Evolutionary conservation across 2,888 invertebrate species (phyloP), one percentile per base, ranked within the genome.

Genomic region (Agriotes lineatus): DNA sequence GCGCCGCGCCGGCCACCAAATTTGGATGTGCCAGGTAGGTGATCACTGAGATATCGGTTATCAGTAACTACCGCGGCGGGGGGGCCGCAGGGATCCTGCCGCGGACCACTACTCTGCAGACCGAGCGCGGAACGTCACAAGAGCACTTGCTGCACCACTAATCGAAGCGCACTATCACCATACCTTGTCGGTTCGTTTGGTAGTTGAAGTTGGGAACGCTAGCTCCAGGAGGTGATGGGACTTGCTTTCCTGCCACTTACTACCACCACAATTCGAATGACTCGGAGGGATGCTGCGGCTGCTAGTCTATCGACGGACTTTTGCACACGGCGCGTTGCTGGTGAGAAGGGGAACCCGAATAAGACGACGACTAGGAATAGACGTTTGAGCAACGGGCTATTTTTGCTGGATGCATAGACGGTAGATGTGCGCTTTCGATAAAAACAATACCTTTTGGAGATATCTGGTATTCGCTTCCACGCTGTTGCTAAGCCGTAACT

Each of bases 201-300:
- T 81, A 80, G 80, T 78, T 76, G 78, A 79, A 76, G 76, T 77
- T 74, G 64, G 78, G 78, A 78, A 77, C 73, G 76, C 76, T 76
- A 76, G 78, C 76, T 78, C 77, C 77, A 76, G 78, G 63, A 69
- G 70, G 69, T 62, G 70, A 70, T 77, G 76, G 77, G 79, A 78
- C 77, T 79, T 76, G 79, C 78, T 85, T 85, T 85, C 85, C 85
- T 85, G 83, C 85, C 86, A 85, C 86, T 84, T 85, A 87, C 87
- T 86, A 87, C 87, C 87, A 86, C 87, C 83, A 85, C 85, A 85
- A 79, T 87, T 87, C 87, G 88, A 88, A 87, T 88, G 88, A 85
- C 85, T 84, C 83, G 50, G 81, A 82, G 81, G 82, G 82, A 82
- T 80, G 82, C 82, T 78, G 83, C 83, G 79, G 82, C 83, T 83